Evolutionary conservation across 2,888 invertebrate species (phyloP), one percentile per base, ranked within the genome.

Genomic region (Callyntrura sp.): DNA sequence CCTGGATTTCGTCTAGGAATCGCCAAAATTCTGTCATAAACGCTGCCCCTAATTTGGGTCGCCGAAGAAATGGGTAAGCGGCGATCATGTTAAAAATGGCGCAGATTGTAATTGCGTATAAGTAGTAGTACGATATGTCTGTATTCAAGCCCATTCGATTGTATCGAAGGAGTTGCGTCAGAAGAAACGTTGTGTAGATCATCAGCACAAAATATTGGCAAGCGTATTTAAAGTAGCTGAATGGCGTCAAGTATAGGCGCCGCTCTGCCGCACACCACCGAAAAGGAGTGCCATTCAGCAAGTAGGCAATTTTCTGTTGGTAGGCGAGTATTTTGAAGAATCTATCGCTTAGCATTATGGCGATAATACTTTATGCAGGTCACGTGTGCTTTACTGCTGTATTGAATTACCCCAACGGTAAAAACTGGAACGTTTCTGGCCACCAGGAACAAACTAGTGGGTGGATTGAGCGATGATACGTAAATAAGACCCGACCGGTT

Each of bases 261-360:
- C 81, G 23, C 20, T 68, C 25, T 45, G 48, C 55, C 20, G 5
- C 14, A n/a, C 79, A 45, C 79, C 65, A 87, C 9, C 1, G 0
- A n/a, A 79, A 87, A 9, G 87, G 87, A 0, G 68, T 81, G 1
- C 79, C 87, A 11, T 14, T 57, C 14, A 87, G n/a, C 2, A n/a
- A 17, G 4, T 60, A 20, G 3, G 79, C 65, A 0, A 35, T 43
- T 17, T 2, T 43, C 8, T 43, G 25, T 70, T 68, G 68, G 25
- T 55, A 28, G 3, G 81, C 68, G 23, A 87, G 57, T 14, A 87
- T 51, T 45, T 25, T 8, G 48, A 87, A 87, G 12, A 55, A 81
- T 20, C 87, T 65, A 20, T 68, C 35, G 20, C 87, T 87, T 4
- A 87, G 17, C 87, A 87, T 87, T 23, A n/a, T n/a, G n/a, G n/a